Conservation (phyloP, 2,797 vertebrate genomes). For the Centroberyx gerrardi region DNA sequence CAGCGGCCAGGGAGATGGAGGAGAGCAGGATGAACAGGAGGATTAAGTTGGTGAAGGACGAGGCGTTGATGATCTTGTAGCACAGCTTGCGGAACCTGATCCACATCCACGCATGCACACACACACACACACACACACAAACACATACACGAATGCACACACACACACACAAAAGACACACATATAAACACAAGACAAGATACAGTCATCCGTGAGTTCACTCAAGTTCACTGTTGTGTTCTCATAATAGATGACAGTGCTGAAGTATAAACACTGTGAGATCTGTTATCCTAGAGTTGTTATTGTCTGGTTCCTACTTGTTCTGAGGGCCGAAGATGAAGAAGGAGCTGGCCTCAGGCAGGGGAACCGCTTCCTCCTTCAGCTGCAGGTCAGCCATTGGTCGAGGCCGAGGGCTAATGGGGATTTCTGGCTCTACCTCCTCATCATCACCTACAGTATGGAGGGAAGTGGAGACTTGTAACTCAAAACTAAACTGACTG, state of each 20-base stretch:
- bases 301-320: slow-evolving; percentile 86
- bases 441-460: slow-evolving; percentile 92
- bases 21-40: slow-evolving; percentile 98
- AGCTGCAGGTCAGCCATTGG: slow-evolving; percentile 97
- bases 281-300: not conserved
- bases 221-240: not conserved
- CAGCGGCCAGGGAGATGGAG: slow-evolving; percentile 96
- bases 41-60: slow-evolving; percentile 98
- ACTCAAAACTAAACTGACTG: not conserved
- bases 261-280: not conserved
- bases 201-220: not conserved
- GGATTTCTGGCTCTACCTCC: slow-evolving; percentile 97
- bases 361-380: slow-evolving; percentile 97
- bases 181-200: not conserved
- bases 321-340: slow-evolving; percentile 98
- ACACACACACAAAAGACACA: not conserved
- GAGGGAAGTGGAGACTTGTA: not conserved
- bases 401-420: slow-evolving; percentile 93
- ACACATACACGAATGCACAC: slow-evolving; percentile 5
- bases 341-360: slow-evolving; percentile 97
- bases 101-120: slow-evolving; percentile 9
- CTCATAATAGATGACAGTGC: not conserved
- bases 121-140: not conserved
- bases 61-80: slow-evolving; percentile 95
- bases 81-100: slow-evolving; percentile 94